Conservation (phyloP, 2,113 vertebrate species). For the Sylvilagus bachmani region DNA sequence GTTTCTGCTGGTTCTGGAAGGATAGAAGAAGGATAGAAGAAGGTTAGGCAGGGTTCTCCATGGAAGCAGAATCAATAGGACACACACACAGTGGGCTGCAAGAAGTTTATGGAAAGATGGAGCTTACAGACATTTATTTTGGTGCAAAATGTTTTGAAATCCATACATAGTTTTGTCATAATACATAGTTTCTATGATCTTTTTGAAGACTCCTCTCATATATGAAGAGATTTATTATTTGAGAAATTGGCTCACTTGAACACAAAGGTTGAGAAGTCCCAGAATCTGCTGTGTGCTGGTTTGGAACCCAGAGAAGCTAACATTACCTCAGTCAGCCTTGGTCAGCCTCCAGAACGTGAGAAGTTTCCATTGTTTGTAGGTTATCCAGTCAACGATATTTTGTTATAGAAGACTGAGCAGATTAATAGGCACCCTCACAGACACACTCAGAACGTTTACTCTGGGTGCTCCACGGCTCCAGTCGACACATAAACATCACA, state of each 20-base stretch:
- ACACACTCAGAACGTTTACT: neutral
- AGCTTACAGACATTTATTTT: no score
- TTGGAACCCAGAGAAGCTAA: neutral
- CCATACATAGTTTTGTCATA: no score
- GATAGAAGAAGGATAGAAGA: neutral
- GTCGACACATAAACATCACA: neutral
- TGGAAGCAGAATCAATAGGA: neutral
- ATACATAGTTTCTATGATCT: no score
- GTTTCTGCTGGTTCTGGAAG: slow-evolving; percentile 8
- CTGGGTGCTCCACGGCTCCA: no score
- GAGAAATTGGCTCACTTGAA: neutral
- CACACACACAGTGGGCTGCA: neutral
- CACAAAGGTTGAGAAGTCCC: neutral
- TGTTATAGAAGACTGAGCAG: neutral
- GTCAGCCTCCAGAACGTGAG: neutral
- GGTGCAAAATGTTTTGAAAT: no score
- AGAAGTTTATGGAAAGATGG: no score
- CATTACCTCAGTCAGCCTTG: no score
- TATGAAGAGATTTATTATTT: neutral
- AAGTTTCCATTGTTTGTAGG: neutral
- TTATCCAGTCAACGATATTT: neutral
- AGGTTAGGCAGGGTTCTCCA: neutral
- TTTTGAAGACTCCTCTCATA: no score
- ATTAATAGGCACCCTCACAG: neutral
- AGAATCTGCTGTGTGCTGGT: neutral